Evolutionary conservation across 2,797 vertebrate genomes (phyloP), one percentile per base, ranked within the genome.

Genomic region (Myripristis murdjan): DNA sequence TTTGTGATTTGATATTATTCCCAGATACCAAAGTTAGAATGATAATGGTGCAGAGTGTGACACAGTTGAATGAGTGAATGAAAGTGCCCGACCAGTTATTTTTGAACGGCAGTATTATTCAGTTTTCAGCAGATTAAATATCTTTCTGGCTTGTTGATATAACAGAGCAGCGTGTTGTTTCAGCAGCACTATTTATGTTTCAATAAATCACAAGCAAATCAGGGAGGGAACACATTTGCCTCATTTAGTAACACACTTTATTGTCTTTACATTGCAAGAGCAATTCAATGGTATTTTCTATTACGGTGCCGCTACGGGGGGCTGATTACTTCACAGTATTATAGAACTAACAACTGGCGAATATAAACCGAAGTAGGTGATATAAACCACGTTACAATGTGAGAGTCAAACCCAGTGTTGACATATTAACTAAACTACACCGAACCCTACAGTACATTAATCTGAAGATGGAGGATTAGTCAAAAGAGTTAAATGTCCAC

Each of bases 361-460:
- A 84, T 87, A 76, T 83, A 87, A 86, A 85, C 74, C 60, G 66
- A 72, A 59, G 53, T 31, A 65, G 88, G 86, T 93, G 92, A 92
- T 93, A 92, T 94, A 95, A 95, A 95, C 93, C 88, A 62, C 92
- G 81, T 85, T 75, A 86, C 84, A 91, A 92, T 89, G 90, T 93
- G 90, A 84, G 92, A 87, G 89, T 88, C 87, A 82, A 92, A 93
- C 92, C 88, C 85, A 87, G 86, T 92, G 92, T 92, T 95, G 93
- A 94, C 91, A 95, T 82, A 77, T 94, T 94, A 94, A 95, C 92
- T 94, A 93, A 94, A 95, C 87, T 93, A 92, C 92, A 91, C 75
- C 87, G 90, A 92, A 94, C 92, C 89, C 85, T 91, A 16, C 2
- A 1, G 12, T 39, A 87, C 87, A 90, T 94, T 91, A 90, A 87